A percentile compares a stretch with the other conserved stretches of the same genome.
Conservation (phyloP, 2,113 vertebrate species). For the Eupsittula cactorum region DNA sequence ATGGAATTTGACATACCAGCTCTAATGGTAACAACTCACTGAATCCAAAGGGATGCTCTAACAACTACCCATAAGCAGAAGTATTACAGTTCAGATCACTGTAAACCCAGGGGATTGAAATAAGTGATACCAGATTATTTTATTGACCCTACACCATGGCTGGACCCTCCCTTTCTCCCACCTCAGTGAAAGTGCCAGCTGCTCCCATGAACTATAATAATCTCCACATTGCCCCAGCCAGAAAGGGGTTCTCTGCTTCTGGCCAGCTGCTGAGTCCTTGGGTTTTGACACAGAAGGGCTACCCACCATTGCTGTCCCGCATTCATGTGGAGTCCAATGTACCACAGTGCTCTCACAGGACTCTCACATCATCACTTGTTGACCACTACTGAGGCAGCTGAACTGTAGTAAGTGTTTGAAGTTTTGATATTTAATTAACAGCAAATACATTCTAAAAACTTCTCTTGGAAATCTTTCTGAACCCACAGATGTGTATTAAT, state of each 20-base stretch:
- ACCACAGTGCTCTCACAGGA: fast-evolving
- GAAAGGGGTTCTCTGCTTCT: background rate
- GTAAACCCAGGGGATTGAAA: background rate
- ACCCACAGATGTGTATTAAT: background rate
- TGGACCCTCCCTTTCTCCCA: background rate
- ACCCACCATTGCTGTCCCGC: background rate
- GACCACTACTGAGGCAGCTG: background rate
- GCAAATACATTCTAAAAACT: background rate
- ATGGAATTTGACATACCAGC: background rate
- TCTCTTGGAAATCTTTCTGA: background rate
- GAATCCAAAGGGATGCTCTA: background rate
- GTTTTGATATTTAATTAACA: background rate
- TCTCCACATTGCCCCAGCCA: fast-evolving
- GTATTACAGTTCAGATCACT: background rate
- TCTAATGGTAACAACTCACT: background rate
- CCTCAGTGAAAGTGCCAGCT: fast-evolving
- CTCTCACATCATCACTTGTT: background rate
- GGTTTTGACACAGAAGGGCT: background rate
- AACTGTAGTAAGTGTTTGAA: background rate
- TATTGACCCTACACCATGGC: too few relatives aligned
- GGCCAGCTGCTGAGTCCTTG: background rate
- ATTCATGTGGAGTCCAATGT: background rate
- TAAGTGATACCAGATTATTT: background rate
- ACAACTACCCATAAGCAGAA: background rate
- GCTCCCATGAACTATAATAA: background rate